Conservation (phyloP, 1,140 invertebrate species). For the Cydia splendana region DNA sequence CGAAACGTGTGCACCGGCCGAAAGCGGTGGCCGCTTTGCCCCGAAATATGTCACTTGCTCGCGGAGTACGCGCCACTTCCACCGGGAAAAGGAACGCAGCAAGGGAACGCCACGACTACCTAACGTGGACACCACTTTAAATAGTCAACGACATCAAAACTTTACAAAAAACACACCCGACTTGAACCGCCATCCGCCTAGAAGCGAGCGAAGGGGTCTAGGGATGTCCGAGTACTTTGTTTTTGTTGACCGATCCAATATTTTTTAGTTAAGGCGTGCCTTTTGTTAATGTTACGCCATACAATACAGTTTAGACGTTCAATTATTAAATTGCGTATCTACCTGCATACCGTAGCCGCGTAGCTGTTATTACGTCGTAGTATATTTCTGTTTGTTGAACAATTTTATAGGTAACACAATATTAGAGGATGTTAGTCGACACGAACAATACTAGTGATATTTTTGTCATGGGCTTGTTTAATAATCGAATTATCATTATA, state of each 20-base stretch:
- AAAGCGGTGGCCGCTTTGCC: slow-evolving; percentile 71
- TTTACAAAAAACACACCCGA: slow-evolving; percentile 47
- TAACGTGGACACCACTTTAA: slow-evolving; percentile 30
- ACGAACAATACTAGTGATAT: background rate
- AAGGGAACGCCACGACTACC: slow-evolving; percentile 27
- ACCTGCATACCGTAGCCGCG: background rate
- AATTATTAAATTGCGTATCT: slow-evolving; percentile 29
- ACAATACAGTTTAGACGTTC: background rate
- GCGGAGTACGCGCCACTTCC: slow-evolving; percentile 39
- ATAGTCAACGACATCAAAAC: slow-evolving; percentile 32
- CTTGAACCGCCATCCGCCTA: slow-evolving; percentile 32
- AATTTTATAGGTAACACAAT: background rate
- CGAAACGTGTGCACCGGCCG: slow-evolving; percentile 73
- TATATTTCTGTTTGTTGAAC: background rate
- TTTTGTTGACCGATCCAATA: slow-evolving; percentile 37
- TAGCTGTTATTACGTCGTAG: slow-evolving; percentile 25
- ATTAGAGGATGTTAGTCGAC: background rate
- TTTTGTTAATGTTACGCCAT: slow-evolving; percentile 10
- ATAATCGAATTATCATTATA: slow-evolving; percentile 5
- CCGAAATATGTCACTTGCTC: slow-evolving; percentile 74
- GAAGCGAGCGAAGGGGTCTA: slow-evolving; percentile 38
- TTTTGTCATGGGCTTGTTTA: background rate
- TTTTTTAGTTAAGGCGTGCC: slow-evolving; percentile 17
- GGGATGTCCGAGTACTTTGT: slow-evolving; percentile 42
- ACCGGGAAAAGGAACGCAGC: slow-evolving; percentile 33